Percentiles rank a stretch among this genome's conserved stretches.
phyloP scores from a whole-genome alignment of 2,113 vertebrate species.

The Perognathus longimembris region DNA sequence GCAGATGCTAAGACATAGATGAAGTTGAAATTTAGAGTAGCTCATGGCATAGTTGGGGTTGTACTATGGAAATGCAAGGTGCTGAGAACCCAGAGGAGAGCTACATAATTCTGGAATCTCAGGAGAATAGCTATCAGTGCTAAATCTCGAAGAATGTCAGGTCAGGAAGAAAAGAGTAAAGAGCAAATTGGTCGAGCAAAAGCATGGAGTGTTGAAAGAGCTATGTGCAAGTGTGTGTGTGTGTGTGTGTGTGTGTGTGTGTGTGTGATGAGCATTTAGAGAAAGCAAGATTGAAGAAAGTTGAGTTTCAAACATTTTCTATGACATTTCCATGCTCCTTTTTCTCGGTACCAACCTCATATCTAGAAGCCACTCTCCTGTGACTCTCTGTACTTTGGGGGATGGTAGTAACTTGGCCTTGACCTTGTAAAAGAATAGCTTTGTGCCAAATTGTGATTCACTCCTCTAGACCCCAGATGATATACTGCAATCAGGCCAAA shows the following conservation, averaged over 20 bases:
- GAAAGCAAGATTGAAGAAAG: background rate
- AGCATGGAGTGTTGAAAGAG: background rate
- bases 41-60: background rate
- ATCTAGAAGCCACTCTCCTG: background rate
- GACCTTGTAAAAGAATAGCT: constrained; percentile 28
- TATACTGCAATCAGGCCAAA: background rate
- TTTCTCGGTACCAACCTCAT: background rate
- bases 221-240: background rate
- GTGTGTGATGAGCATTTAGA: background rate
- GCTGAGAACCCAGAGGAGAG: background rate
- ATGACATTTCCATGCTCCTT: constrained; percentile 2
- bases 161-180: background rate
- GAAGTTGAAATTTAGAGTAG: background rate
- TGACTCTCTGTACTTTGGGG: background rate
- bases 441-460: constrained; percentile 38
- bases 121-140: background rate
- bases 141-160: background rate
- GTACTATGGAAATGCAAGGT: background rate
- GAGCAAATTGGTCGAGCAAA: background rate
- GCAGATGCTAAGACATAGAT: background rate
- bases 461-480: background rate
- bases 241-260: background rate
- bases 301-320: constrained; percentile 6
- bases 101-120: background rate
- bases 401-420: background rate